Evolutionary conservation across 2,797 vertebrate species (phyloP), one percentile per base, ranked within the genome.

Genomic region (Tamandua tetradactyla): DNA sequence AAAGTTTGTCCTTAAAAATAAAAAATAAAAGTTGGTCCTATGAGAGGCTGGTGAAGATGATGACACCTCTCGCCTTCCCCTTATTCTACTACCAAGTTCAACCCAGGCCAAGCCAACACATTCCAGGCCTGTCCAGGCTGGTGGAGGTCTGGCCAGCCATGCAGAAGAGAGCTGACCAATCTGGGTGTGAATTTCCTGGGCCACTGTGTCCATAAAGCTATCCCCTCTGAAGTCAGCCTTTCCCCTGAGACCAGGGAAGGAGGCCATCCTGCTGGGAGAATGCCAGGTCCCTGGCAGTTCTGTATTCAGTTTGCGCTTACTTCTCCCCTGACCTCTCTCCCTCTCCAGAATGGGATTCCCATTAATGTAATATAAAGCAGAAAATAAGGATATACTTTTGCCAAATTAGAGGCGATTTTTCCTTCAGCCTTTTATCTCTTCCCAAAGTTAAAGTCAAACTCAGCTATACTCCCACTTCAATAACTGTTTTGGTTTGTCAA

Each of bases 1-100:
- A 93, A 95, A 95, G 44, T 86, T 96, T 92, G 87, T 97, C 72
- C 83, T 94, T 94, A 52, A 91, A 91, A 94, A 93, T 75, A 94
- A 89, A 75, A 80, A 5, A 20, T 5, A 90, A 91, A 97, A 95
- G 37, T 81, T 76, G 55, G 71, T 49, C 59, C 61, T 84, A 2
- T 66, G 62, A 87, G 32, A 95, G 71, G n/a, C 92, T 93, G 72
- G 75, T 59, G 69, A 79, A 89, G 42, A 75, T 18, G 30, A 79
- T n/a, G 75, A 25, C 13, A 18, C 62, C 10, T 1, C 44, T 83
- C 2, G 3, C 72, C 84, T 78, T 75, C 40, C 80, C 32, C 89
- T 40, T 52, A 6, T 76, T 42, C 40, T 83, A 44, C 80, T 47
- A 1, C 10, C 0, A 1, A 44, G 66, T 30, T 62, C 57, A 14